These are phyloP conservation scores for Crossocerus cetratus DNA, from an alignment of 2,888 invertebrate genomes.

Conservation along the genomic window DNA sequence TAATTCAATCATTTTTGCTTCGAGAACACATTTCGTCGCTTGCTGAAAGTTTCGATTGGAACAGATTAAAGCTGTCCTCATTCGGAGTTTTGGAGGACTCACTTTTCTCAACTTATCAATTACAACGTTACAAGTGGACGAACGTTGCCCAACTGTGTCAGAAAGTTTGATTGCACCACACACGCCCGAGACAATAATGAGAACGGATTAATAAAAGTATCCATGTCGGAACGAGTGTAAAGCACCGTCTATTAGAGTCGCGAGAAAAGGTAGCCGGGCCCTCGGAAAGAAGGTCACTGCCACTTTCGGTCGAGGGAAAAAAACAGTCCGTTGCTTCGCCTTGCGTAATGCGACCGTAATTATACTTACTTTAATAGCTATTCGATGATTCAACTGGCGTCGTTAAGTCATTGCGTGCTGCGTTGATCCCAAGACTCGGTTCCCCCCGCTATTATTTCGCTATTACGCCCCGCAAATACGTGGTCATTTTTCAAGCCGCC, in stretches of 20 bases:
- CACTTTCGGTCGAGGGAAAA: constrained; percentile 21
- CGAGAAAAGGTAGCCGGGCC: constrained; percentile 15
- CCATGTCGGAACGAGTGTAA: neutral
- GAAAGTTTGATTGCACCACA: neutral
- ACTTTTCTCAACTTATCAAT: no score
- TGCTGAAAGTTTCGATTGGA: no score
- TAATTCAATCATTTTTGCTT: no score
- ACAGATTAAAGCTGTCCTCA: no score
- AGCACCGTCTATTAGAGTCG: neutral
- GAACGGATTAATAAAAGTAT: neutral
- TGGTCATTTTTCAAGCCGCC: neutral
- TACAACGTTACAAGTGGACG: no score
- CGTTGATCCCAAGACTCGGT: no score
- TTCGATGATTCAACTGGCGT: constrained; percentile 46
- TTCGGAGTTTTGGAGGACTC: no score
- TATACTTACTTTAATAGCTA: constrained; percentile 43
- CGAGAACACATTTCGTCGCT: no score
- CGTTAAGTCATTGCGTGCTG: constrained; percentile 27
- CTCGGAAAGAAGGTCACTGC: constrained; percentile 21
- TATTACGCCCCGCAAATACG: neutral
- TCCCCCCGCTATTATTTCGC: no score
- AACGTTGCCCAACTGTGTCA: no score
- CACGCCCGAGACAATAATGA: neutral
- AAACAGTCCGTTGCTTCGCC: constrained; percentile 29
- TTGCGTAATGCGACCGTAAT: constrained; percentile 46